Evolutionary conservation across 2,888 invertebrate species (phyloP).

Genomic region (Leptopilina myrica): DNA sequence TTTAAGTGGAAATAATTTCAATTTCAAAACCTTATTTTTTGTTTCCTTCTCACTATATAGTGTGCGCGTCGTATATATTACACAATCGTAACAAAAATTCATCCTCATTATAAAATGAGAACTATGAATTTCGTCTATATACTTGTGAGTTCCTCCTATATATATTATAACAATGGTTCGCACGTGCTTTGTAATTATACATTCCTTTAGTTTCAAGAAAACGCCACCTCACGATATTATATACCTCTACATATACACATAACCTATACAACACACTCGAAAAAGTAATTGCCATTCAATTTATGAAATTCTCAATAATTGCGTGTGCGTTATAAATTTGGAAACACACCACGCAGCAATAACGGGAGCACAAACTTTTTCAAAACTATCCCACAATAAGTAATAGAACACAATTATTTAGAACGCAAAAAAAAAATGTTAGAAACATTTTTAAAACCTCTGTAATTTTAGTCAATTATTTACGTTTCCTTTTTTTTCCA

Average conservation of each 20-base stretch:
- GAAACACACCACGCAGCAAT: not conserved
- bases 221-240: conserved; percentile 11
- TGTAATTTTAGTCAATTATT: conserved; percentile 1
- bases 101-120: conserved; percentile 1
- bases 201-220: conserved; percentile 37
- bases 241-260: not conserved
- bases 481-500: not conserved
- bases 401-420: conserved; percentile 8
- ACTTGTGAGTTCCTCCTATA: not conserved
- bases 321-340: conserved; percentile 2
- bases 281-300: conserved; percentile 17
- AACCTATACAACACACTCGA: not conserved
- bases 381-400: not conserved
- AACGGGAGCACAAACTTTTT: not conserved
- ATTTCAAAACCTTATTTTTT: not conserved
- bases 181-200: conserved; percentile 39
- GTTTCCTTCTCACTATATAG: not conserved
- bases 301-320: conserved; percentile 32
- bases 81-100: conserved; percentile 28
- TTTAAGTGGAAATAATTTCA: not conserved
- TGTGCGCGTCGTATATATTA: not conserved
- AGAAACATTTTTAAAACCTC: not conserved
- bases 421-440: not conserved
- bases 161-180: conserved; percentile 12
- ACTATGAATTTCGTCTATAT: not conserved